Evolutionary conservation across 2,888 invertebrate genomes (phyloP).

Genomic region (Escarpia spicata): DNA sequence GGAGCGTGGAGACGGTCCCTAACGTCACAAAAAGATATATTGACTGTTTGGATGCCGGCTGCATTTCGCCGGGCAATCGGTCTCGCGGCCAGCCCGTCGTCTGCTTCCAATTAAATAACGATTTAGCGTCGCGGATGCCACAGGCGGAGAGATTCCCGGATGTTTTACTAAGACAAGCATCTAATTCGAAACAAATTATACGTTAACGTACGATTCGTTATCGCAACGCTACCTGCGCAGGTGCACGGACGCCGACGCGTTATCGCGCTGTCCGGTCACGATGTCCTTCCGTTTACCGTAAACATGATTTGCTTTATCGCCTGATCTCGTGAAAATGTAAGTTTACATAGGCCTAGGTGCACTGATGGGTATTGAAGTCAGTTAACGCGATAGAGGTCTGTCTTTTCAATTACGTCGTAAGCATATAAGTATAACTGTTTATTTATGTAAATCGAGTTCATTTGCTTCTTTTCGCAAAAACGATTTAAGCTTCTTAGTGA

Average conservation of each 20-base stretch:
- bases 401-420: not conserved
- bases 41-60: not conserved
- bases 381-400: not conserved
- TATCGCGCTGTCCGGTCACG: not conserved
- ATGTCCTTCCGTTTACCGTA: not conserved
- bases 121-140: conserved; percentile 5
- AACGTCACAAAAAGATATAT: not conserved
- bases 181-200: conserved; percentile 16
- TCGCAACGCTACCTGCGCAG: not conserved
- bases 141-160: conserved; percentile 1
- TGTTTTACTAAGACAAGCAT: conserved; percentile 16
- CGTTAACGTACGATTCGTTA: conserved; percentile 16
- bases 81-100: not conserved
- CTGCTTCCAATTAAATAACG: conserved; percentile 16
- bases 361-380: not conserved
- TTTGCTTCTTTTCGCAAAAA: not conserved
- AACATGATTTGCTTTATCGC: not conserved
- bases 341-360: not conserved
- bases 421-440: not conserved
- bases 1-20: not conserved
- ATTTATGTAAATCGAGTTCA: not conserved
- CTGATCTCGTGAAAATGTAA: not conserved
- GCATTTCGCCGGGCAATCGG: not conserved
- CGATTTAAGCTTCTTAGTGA: not conserved
- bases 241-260: not conserved